Evolutionary conservation across 2,113 vertebrate species (phyloP), one percentile per base, ranked within the genome.

Genomic region (Poicephalus gulielmi): DNA sequence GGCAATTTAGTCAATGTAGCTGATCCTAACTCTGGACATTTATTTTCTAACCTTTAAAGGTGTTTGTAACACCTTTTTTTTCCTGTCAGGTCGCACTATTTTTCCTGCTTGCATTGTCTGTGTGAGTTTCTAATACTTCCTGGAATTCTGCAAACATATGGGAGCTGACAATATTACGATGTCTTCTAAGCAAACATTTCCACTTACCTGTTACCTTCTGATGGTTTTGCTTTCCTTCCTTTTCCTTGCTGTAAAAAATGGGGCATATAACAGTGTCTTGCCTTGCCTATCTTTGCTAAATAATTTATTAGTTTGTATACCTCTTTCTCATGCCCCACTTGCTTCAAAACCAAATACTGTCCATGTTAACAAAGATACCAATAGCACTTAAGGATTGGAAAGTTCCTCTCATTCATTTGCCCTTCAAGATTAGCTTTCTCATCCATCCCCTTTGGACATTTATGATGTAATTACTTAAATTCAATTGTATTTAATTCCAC

Each of bases 401-500:
- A 90, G 33, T 76, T 88, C 24, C 46, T 67, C 44, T 87, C 27
- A 30, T 88, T 90, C 12, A 49, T 88, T 75, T 75, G 24, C 43
- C 59, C 30, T 90, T 88, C 86, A 91, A 64, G 66, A 87, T 68
- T 70, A 94, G 60, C 39, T 80, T 83, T 92, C 67, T 90, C 95
- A 77, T 66, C 84, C 91, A 77, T 17, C 33, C 60, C 50, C 83
- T 85, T 84, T 66, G 60, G 33, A 55, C 76, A 14, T 76, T 57
- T 30, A 0, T 66, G 66, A 53, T 75, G 90, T 70, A 91, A 50
- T 69, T 93, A 67, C 60, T 57, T 78, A 81, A 91, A 96, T 91
- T 86, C 78, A 92, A 71, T 83, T 81, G 83, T 28, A 2, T 88
- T 91, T 96, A 82, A 90, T 96, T 94, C 81, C 80, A 86, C 64